Base-by-base conservation (phyloP, 2,888 invertebrate genomes). In the Asteroscopus sphinx region DNA sequence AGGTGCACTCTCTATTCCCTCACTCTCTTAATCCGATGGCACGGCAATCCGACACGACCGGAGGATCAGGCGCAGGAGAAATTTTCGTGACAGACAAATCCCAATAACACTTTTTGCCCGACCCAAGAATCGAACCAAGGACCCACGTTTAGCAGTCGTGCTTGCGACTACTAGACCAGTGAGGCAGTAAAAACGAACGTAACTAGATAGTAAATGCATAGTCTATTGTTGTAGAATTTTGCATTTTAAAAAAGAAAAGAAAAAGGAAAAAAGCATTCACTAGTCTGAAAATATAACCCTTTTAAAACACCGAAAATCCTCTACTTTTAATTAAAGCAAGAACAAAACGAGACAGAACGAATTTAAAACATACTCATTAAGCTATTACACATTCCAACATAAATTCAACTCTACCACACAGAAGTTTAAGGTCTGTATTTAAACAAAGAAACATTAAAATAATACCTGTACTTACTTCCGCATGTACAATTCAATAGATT, bases 351-450 rank as follows among this genome's bases (percentile, higher is more conserved):
- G 30, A 41, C 32, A 41, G 12, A 25, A 30, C 16, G 45, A 58
- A 51, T 54, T 52, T 21, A 42, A 63, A 59, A 60, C 58, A 48
- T 44, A 25, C 53, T 69, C 42, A 67, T 59, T 61, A 54, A 49
- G 3, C 11, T 26, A 7, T 9, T 8, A 0, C 16, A 28, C 4
- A 15, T 11, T 44, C 5, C 36, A 58, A 21, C 5, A 2, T 3
- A 56, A 55, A 52, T 28, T 6, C 17, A 35, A 55, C 57, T 54
- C 6, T 56, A 52, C 1, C 0, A 0, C 1, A 7, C 5, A 0
- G 0, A 5, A 11, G 1, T 12, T n/a, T 45, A 62, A 57, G 39
- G 66, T 48, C 8, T 9, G 49, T 17, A 47, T 55, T 61, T 3
- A 26, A 49, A 15, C 58, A 11, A 37, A 57, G 11, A 16, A 30